Evolutionary conservation across 2,888 invertebrate species (phyloP), one percentile per base, ranked within the genome.

Genomic region (Synanthedon andrenaeformis): DNA sequence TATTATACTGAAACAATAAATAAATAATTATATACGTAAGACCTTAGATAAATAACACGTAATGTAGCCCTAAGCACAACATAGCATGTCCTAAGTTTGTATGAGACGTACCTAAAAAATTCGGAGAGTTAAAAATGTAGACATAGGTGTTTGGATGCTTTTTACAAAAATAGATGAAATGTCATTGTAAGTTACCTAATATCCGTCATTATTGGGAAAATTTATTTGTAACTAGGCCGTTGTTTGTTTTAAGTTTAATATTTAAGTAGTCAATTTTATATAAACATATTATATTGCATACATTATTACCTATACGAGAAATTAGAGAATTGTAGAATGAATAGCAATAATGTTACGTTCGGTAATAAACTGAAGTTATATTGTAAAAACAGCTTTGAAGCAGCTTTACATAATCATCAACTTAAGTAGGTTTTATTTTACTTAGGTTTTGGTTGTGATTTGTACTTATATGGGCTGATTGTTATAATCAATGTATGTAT

Each of bases 101-200:
- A 58, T 66, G 70, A 66, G 62, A 63, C 55, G 50, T 67, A 35
- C 35, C 61, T 65, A 59, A 63, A 23, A 23, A 63, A 61, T 60
- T 68, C 80, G 82, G 75, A 69, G 55, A 67, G 51, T 70, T 35
- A 35, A 35, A 23, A 35, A 35, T 66, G 79, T 84, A 79, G 79
- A 65, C 10, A 70, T 85, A 85, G 85, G 79, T 74, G 85, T 86
- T 86, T 86, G 77, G 86, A 86, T 66, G 86, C 86, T 86, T 86
- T 35, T 86, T 86, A 86, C 86, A 86, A 83, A 62, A 76, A 69
- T 82, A 80, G 72, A 35, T 35, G 35, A 66, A 13, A 52, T 79
- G 81, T 35, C 8, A 35, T 5, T 28, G 28, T 28, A 28, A 28
- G 28, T 84, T 80, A n/a, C n/a, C 72, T 67, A 79, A 77, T 79